A percentile compares a stretch with the other conserved stretches of the same genome.
These are phyloP conservation scores for Aphaenogaster floridana DNA, from an alignment of 1,140 invertebrate genomes.

Conservation along the genomic window DNA sequence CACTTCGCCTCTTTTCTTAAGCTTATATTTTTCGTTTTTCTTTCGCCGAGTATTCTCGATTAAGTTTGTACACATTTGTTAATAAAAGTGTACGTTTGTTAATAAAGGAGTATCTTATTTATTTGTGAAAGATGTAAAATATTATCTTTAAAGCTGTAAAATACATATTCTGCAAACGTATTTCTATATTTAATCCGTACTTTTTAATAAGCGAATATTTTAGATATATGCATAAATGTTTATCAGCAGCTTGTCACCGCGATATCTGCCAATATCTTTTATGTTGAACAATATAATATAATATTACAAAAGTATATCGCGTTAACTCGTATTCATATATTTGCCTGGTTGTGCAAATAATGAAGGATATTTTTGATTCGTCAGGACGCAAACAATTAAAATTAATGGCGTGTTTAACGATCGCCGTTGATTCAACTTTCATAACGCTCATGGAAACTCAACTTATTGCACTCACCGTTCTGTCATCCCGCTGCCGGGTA, in stretches of 20 bases:
- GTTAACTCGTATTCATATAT: not conserved
- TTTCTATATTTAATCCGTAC: not conserved
- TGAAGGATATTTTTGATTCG: conserved; percentile 28
- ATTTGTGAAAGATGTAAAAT: not conserved
- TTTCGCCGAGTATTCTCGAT: not conserved
- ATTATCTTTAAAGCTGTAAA: not conserved
- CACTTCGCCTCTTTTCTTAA: conserved; percentile 21
- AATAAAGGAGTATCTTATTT: not conserved
- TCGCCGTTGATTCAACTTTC: conserved; percentile 37
- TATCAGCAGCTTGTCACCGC: not conserved
- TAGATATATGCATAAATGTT: not conserved
- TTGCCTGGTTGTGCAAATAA: conserved; percentile 1
- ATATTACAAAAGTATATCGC: not conserved
- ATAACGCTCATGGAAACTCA: conserved; percentile 33
- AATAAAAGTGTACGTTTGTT: not conserved
- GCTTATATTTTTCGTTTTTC: conserved; percentile 21
- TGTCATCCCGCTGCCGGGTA: not conserved
- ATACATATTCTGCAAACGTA: not conserved
- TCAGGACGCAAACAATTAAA: conserved; percentile 24
- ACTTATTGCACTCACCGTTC: conserved; percentile 33
- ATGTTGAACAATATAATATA: not conserved
- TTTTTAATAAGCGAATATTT: not conserved
- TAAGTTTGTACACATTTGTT: not conserved
- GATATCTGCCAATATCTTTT: not conserved
- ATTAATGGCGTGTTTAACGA: conserved; percentile 55